Conservation (phyloP, 2,113 vertebrate genomes). For the Catharus minimus region DNA sequence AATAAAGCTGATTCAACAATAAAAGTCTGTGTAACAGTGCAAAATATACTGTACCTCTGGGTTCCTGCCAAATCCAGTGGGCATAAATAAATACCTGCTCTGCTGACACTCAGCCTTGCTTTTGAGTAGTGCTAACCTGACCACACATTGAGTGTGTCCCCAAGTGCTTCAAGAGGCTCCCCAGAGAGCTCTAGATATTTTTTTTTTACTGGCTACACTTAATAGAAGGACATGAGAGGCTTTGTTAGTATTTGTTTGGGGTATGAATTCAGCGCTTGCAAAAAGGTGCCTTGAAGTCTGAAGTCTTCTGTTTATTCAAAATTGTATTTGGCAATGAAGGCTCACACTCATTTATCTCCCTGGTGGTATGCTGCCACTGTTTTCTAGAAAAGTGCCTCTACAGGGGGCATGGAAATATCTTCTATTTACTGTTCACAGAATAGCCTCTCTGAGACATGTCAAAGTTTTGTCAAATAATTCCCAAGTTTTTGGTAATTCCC, state of each 20-base stretch:
- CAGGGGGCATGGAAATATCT: neutral
- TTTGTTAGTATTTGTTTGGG: constrained; percentile 16
- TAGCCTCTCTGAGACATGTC: neutral
- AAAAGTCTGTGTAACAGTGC: constrained; percentile 11
- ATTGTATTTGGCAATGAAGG: neutral
- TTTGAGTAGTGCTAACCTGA: neutral
- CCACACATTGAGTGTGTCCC: constrained; percentile 34
- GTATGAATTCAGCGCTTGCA: constrained; percentile 28
- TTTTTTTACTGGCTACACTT: neutral
- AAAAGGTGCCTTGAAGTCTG: constrained; percentile 54
- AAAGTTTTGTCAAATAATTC: neutral
- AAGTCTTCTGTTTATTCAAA: constrained; percentile 31
- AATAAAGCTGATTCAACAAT: constrained; percentile 50
- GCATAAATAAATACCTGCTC: constrained; percentile 51
- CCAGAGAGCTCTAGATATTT: neutral
- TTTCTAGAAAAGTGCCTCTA: neutral
- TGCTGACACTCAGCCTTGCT: constrained; percentile 6
- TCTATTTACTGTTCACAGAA: neutral
- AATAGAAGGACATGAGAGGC: neutral
- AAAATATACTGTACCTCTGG: constrained; percentile 20
- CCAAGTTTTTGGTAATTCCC: neutral
- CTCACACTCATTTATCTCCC: neutral
- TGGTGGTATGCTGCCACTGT: neutral
- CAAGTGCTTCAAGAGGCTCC: neutral
- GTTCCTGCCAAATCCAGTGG: constrained; percentile 28